Percentiles rank a stretch among this genome's conserved stretches.
Conservation (phyloP, 2,113 vertebrate genomes). For the Regulus satrapa region DNA sequence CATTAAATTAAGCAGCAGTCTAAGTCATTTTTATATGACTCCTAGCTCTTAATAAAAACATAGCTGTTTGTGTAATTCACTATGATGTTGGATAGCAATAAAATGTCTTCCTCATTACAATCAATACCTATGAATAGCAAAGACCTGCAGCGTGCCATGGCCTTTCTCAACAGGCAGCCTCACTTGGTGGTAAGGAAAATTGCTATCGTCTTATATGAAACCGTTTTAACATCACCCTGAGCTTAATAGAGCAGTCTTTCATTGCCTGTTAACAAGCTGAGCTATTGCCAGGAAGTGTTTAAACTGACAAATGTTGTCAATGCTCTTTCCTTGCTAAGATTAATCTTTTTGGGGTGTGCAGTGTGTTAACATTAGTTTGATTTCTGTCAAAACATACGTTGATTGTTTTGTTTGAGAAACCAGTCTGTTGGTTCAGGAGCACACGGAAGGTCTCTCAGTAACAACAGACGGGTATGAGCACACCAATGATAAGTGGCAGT, state of each 20-base stretch:
- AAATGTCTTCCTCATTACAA: constrained; percentile 73
- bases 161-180: constrained; percentile 70
- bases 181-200: constrained; percentile 69
- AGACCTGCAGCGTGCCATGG: constrained; percentile 64
- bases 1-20: constrained; percentile 17
- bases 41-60: constrained; percentile 50
- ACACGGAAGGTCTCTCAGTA: not conserved
- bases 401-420: not conserved
- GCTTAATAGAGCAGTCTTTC: constrained; percentile 66
- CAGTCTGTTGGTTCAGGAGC: not conserved
- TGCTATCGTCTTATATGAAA: constrained; percentile 37
- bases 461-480: not conserved
- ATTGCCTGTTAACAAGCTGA: constrained; percentile 70
- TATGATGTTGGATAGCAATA: constrained; percentile 29
- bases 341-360: not conserved
- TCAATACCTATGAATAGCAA: constrained; percentile 72
- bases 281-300: constrained; percentile 46
- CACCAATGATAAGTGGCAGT: not conserved
- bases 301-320: constrained; percentile 58
- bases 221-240: constrained; percentile 50
- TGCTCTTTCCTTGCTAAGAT: not conserved
- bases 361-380: constrained; percentile 27
- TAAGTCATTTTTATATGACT: constrained; percentile 32
- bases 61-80: not conserved
- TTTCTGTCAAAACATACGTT: constrained; percentile 5